Evolutionary conservation across 2,797 vertebrate species (phyloP).

Genomic region (Typhlichthys eigenmanni): DNA sequence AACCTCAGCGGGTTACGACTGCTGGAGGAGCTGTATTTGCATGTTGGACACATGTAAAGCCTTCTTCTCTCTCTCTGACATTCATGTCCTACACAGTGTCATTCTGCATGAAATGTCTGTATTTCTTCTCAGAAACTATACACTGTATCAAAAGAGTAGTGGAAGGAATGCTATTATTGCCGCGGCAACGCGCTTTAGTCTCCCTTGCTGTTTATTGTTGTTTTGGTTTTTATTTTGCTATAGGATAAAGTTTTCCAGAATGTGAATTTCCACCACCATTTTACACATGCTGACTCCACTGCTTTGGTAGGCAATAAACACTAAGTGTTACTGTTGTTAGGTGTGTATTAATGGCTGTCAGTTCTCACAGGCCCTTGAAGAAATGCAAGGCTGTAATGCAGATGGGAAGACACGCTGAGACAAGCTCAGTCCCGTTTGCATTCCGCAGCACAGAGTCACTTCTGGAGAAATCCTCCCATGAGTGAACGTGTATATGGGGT

Average conservation of each 20-base stretch:
- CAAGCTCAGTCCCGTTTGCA: conserved; percentile 85
- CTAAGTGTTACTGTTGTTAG: not conserved
- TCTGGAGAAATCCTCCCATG: conserved; percentile 80
- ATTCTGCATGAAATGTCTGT: conserved; percentile 5
- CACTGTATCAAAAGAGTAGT: not conserved
- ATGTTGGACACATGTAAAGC: conserved; percentile 34
- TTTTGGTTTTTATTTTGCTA: not conserved
- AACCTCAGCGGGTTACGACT: conserved; percentile 48
- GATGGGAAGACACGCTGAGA: conserved; percentile 56
- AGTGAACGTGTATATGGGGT: conserved; percentile 19
- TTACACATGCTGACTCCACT: not conserved
- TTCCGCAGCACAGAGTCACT: conserved; percentile 80
- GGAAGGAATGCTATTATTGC: not conserved
- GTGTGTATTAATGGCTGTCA: conserved; percentile 23
- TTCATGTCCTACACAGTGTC: not conserved
- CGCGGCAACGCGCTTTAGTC: not conserved
- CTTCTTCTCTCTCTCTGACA: conserved; percentile 12
- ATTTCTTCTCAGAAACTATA: not conserved
- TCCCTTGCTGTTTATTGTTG: not conserved
- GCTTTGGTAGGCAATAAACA: no score
- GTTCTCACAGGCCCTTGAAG: conserved; percentile 41
- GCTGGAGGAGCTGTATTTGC: conserved; percentile 34
- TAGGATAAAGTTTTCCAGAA: not conserved
- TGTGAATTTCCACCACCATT: not conserved
- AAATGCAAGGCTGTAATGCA: conserved; percentile 51